Percentiles rank a stretch among this genome's conserved stretches.
These are phyloP conservation scores for Erinaceus europaeus DNA, from an alignment of 2,113 vertebrate genomes.

Conservation along the genomic window DNA sequence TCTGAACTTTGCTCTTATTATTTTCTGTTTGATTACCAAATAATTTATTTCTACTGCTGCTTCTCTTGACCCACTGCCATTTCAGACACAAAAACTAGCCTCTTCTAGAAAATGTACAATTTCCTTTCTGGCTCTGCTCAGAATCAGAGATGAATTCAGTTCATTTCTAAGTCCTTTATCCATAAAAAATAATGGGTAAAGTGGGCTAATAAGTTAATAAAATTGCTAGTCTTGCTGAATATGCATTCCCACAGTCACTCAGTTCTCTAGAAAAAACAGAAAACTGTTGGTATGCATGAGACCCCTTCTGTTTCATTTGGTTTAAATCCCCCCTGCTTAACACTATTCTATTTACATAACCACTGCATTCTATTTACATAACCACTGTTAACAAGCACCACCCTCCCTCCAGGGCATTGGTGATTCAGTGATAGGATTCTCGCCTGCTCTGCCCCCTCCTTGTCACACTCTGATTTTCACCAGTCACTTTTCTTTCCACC, in stretches of 20 bases:
- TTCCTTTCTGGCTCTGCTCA: not conserved
- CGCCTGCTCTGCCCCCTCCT: no score
- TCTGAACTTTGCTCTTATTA: constrained; percentile 2
- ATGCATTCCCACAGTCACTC: not conserved
- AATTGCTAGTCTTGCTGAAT: not conserved
- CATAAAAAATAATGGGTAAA: not conserved
- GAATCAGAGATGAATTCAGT: not conserved
- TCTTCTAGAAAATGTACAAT: constrained; percentile 1
- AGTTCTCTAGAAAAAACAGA: constrained; percentile 15
- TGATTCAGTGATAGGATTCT: no score
- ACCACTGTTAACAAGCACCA: no score
- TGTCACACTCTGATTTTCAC: no score
- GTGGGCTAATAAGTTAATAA: not conserved
- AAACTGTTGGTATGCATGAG: no score
- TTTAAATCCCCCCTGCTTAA: no score
- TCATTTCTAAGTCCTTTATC: not conserved
- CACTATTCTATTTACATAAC: no score
- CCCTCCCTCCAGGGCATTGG: no score
- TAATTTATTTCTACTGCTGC: not conserved
- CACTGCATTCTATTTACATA: no score
- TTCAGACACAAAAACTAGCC: not conserved
- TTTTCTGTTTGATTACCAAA: constrained; percentile 10
- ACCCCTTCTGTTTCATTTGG: no score
- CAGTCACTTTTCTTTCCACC: no score
- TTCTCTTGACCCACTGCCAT: not conserved